Conservation (phyloP, 2,113 vertebrate genomes). For the Fregetta grallaria region DNA sequence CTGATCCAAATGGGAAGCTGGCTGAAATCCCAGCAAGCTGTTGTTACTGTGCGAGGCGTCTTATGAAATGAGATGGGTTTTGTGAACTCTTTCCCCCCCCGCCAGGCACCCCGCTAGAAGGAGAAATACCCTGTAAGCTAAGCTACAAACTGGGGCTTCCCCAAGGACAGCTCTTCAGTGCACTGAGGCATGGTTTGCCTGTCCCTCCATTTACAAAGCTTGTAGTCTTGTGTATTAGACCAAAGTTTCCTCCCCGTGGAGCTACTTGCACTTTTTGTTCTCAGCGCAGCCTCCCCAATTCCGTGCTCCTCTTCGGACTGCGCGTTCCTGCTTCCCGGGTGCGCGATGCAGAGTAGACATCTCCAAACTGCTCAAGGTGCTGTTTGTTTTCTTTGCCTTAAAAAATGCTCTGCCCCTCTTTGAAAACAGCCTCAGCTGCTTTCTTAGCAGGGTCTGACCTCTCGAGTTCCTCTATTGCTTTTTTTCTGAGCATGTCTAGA, state of each 20-base stretch:
- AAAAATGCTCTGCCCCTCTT: not conserved
- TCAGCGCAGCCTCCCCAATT: not conserved
- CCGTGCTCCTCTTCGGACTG: not conserved
- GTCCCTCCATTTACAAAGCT: not conserved
- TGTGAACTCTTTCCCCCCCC: not conserved
- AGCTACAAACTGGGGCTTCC: not conserved
- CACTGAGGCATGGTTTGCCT: rapidly evolving
- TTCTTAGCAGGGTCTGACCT: not conserved
- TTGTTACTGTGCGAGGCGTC: not conserved
- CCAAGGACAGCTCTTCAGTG: not conserved
- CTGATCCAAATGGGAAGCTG: conserved; percentile 41
- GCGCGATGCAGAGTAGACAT: rapidly evolving
- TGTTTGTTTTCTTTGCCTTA: not conserved
- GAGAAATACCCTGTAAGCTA: not conserved
- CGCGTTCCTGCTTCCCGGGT: rapidly evolving
- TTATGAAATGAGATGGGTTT: not conserved
- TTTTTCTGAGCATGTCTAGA: not conserved
- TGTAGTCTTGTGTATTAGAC: rapidly evolving
- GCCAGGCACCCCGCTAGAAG: not conserved
- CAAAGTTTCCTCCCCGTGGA: not conserved
- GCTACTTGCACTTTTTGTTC: not conserved
- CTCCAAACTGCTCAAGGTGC: not conserved
- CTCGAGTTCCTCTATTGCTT: not conserved
- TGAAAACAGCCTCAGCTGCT: not conserved
- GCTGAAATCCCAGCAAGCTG: conserved; percentile 17